Base-by-base conservation (phyloP, 1,140 invertebrate species). In the Hypsibius dujardini region DNA sequence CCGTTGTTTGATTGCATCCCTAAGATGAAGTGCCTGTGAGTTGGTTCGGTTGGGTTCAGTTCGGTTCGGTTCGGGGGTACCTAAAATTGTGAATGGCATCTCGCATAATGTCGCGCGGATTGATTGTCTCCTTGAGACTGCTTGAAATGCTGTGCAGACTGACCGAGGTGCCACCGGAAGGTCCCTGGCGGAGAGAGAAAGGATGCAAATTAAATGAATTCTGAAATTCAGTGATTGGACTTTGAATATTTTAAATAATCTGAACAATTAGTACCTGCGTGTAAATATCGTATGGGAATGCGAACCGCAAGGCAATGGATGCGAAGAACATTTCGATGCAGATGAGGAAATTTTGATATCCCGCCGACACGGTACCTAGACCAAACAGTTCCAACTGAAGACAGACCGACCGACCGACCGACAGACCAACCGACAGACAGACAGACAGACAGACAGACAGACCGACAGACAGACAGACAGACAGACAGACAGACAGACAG, bases 61-160 rank as follows among this genome's bases (percentile, higher is more conserved):
- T 28, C 28, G 28, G 28, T 28, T 28, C 28, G 28, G 28, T 28
- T 28, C 28, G 28, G 28, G 28, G 28, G 28, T 28, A 56, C 50
- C 50, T 56, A 56, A 98, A 99, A 83, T 99, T 99, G 82, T 99
- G 95, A 80, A 99, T 97, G 77, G 95, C 95, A 83, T 99, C 95
- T 77, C 94, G 96, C 94, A 99, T 97, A 78, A 98, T 98, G 82
- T 98, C 95, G 81, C 95, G 92, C 59, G 95, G 95, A 84, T 99
- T 99, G 91, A 99, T 98, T 2, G 95, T 98, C 86, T 99, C 95
- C 90, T 98, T 98, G 73, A 98, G 85, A 81, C 93, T 97, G 80
- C 89, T 93, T 42, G 92, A 96, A 79, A 98, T 98, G 77, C 92
- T 96, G 80, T 98, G 95, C 88, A 98, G 95, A 2, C 95, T 98